These are phyloP conservation scores for Scopus umbretta DNA, from an alignment of 2,113 vertebrate genomes.

Conservation along the genomic window DNA sequence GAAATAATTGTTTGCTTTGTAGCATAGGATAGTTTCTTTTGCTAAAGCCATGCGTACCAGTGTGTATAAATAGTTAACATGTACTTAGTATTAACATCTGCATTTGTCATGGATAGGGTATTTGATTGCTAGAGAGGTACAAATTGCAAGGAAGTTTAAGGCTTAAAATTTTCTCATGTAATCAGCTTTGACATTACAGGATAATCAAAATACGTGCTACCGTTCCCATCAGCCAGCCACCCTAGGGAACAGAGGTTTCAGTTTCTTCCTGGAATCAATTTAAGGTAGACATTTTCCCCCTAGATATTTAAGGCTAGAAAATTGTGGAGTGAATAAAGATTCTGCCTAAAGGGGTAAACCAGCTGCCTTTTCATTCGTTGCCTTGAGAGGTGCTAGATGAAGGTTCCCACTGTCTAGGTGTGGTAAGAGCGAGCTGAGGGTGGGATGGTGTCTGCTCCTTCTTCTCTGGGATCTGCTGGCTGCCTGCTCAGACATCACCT, in stretches of 20 bases:
- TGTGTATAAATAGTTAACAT: not conserved
- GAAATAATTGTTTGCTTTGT: not conserved
- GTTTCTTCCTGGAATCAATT: not conserved
- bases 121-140: not conserved
- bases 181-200: constrained; percentile 23
- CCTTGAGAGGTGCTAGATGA: not conserved
- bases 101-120: not conserved
- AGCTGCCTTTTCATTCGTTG: not conserved
- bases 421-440: not conserved
- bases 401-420: not conserved
- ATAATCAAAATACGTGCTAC: not conserved
- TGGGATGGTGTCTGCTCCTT: not conserved
- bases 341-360: not conserved
- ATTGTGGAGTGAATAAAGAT: not conserved
- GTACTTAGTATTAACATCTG: not conserved
- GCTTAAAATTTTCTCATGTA: not conserved
- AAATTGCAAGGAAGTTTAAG: constrained; percentile 31
- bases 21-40: not conserved
- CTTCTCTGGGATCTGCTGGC: not conserved
- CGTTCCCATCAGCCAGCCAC: not conserved
- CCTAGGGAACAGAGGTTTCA: not conserved
- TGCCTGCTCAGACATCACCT: not conserved
- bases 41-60: rapidly evolving
- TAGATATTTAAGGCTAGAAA: not conserved
- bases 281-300: not conserved